These are phyloP conservation scores for Eupithecia tripunctaria DNA, from an alignment of 2,888 invertebrate genomes.

Conservation along the genomic window DNA sequence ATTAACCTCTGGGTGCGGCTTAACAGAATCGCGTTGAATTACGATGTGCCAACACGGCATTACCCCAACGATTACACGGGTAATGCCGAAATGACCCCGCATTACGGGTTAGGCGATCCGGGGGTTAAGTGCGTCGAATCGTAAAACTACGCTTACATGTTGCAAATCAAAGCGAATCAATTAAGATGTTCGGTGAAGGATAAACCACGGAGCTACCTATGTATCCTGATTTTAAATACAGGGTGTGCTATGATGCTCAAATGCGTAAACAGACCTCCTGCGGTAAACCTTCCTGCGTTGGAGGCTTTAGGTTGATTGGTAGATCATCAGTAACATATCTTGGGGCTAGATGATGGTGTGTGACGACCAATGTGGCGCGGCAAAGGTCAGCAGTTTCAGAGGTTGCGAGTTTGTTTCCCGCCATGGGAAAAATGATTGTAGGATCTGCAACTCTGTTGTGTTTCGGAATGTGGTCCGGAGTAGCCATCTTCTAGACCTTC, in stretches of 20 bases:
- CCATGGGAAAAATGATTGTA: too few relatives aligned
- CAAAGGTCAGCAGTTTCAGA: too few relatives aligned
- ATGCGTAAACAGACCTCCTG: background rate
- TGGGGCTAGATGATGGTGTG: too few relatives aligned
- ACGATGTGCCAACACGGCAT: slow-evolving; percentile 34
- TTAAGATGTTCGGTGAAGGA: background rate
- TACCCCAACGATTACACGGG: slow-evolving; percentile 32
- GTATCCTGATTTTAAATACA: background rate
- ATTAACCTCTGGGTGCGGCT: slow-evolving; percentile 24
- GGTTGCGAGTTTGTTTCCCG: too few relatives aligned
- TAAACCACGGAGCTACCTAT: background rate
- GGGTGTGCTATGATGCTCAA: background rate
- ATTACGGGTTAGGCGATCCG: slow-evolving; percentile 4
- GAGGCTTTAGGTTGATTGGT: background rate
- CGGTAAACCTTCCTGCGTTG: background rate
- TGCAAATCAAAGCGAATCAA: slow-evolving; percentile 14
- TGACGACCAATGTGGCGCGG: too few relatives aligned
- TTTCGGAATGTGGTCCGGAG: too few relatives aligned
- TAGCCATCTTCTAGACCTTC: too few relatives aligned
- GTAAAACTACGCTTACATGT: slow-evolving; percentile 14
- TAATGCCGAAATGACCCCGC: slow-evolving; percentile 30
- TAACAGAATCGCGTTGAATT: slow-evolving; percentile 31
- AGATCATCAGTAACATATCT: background rate
- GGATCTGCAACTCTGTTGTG: too few relatives aligned
- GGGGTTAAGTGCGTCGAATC: slow-evolving; percentile 29